Conservation (phyloP, 1,140 invertebrate genomes). For the Homarus americanus region DNA sequence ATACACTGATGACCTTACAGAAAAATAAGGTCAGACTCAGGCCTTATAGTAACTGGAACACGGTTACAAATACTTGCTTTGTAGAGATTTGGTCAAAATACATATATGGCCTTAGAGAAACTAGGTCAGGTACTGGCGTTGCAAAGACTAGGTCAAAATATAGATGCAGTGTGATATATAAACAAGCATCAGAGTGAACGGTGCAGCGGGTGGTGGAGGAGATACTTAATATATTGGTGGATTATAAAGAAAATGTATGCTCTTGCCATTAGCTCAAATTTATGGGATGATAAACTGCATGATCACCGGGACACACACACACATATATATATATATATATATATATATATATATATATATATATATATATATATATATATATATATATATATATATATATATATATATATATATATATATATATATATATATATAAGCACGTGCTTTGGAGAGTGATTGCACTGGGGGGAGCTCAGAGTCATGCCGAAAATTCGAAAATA, state of each 20-base stretch:
- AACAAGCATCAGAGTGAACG: background rate
- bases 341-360: background rate
- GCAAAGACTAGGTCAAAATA: background rate
- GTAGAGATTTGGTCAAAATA: background rate
- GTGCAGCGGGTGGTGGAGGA: background rate
- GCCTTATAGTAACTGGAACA: too few relatives aligned
- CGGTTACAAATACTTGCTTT: background rate
- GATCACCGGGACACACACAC: too few relatives aligned
- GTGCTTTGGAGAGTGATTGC: conserved; percentile 25
- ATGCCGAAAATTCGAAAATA: conserved; percentile 29
- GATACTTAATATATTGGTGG: background rate
- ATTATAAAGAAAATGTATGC: background rate
- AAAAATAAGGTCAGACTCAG: too few relatives aligned
- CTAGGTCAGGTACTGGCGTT: background rate
- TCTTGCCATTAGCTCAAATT: background rate
- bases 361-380: background rate
- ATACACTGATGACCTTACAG: too few relatives aligned
- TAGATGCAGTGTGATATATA: background rate
- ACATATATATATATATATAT: background rate
- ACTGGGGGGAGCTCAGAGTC: conserved; percentile 21
- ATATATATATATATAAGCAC: background rate
- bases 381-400: background rate
- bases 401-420: background rate
- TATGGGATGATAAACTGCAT: too few relatives aligned
- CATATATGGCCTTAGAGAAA: background rate